phyloP scores from a whole-genome alignment of 2,113 vertebrate genomes.

The Furnarius figulus region DNA sequence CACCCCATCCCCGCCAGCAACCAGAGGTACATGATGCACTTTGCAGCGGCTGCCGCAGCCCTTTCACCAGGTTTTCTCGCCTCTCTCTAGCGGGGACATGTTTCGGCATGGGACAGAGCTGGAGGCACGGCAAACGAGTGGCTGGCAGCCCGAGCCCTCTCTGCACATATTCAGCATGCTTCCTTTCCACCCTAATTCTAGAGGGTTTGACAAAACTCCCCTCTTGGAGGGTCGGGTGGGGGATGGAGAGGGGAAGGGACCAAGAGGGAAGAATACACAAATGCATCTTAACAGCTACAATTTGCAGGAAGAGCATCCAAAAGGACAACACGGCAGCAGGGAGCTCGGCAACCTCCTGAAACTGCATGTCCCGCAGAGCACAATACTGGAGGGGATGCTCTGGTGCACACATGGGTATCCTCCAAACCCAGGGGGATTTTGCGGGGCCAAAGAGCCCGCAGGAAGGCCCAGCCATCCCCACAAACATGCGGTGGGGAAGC shows the following conservation, averaged over 20 bases:
- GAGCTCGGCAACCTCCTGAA: not conserved
- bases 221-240: not conserved
- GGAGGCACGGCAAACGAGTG: not conserved
- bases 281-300: not conserved
- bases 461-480: not conserved
- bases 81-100: not conserved
- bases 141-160: not conserved
- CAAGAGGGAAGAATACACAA: not conserved
- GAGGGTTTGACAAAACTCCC: not conserved
- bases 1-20: constrained; percentile 40
- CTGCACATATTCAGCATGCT: not conserved
- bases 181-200: not conserved
- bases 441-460: accelerated
- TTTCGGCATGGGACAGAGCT: not conserved
- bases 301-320: not conserved
- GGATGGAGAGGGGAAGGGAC: not conserved
- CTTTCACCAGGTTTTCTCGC: constrained; percentile 15
- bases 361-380: not conserved
- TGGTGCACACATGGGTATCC: not conserved
- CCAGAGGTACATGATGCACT: constrained; percentile 49
- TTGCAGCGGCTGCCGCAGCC: constrained; percentile 10
- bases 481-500: not conserved
- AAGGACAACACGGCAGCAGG: not conserved
- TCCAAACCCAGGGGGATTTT: not conserved
- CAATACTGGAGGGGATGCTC: not conserved